Evolutionary conservation across 2,797 vertebrate species (phyloP).

Genomic region (Semaprochilodus insignis): DNA sequence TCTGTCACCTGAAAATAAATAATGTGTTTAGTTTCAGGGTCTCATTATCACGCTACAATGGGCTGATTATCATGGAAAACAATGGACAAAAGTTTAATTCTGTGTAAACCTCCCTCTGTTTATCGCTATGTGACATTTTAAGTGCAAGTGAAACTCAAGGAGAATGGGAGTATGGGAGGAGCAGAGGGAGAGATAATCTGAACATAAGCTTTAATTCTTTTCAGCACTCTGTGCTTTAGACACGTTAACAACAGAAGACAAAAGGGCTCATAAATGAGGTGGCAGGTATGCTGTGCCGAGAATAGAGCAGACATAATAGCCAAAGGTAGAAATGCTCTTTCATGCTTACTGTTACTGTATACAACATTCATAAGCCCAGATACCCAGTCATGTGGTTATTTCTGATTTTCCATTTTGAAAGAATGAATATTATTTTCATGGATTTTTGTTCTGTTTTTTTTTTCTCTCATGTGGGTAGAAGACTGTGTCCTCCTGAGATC

Average conservation of each 20-base stretch:
- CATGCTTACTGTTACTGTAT: neutral
- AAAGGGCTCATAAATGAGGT: neutral
- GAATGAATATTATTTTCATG: neutral
- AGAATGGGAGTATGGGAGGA: neutral
- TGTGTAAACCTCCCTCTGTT: neutral
- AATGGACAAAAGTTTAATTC: neutral
- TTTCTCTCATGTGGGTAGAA: neutral
- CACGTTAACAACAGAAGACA: neutral
- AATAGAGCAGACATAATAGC: neutral
- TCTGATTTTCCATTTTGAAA: neutral
- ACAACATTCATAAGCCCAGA: neutral
- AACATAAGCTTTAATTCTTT: neutral
- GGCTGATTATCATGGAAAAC: conserved; percentile 22
- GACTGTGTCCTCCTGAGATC: conserved; percentile 5
- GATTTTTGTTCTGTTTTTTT: neutral
- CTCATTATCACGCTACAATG: conserved; percentile 6
- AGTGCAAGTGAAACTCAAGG: neutral
- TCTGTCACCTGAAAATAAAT: conserved; percentile 55
- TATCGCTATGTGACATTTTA: neutral
- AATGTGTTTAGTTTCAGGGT: conserved; percentile 34
- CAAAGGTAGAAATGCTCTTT: neutral
- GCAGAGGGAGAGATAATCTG: neutral
- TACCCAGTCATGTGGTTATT: neutral
- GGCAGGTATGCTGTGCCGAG: neutral
- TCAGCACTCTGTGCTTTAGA: neutral